Evolutionary conservation across 37 sponge, comb jelly and placozoan genomes (phyloP), one percentile per base, ranked within the genome.

Genomic region (Bolinopsis microptera): DNA sequence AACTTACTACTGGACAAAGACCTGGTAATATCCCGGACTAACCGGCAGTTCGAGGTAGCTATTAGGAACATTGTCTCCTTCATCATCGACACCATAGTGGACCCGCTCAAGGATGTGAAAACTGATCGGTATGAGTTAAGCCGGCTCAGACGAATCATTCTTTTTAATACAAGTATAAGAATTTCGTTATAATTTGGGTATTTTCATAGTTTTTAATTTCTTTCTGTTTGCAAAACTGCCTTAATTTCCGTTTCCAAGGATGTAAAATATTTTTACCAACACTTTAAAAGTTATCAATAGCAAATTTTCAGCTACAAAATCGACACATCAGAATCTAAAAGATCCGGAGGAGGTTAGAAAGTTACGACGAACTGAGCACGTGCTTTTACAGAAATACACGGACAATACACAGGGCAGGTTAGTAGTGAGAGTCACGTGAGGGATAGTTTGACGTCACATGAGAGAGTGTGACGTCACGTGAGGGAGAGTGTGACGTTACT

Each of bases 1-100:
- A 80, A 80, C 37, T 37, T 80, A 3, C 35, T 80, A 35, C 38
- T 80, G 1, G 82, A 80, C 82, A 80, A 80, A 35, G 82, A 80
- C 82, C 37, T 80, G 2, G 82, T 80, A 22, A 80, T 80, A 80
- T 80, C 82, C 38, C 35, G 82, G 16, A 80, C 82, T 0, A 35
- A 31, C 5, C 35, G 82, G 33, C 82, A 80, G 38, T 80, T 36
- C 22, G 82, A 80, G 9, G 30, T 34, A 1, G 82, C 82, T 23
- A 80, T 80, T 30, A 2, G 82, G 22, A 80, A 31, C 38, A 80
- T 80, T 80, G 82, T 80, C 1, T 80, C 37, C 22, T 80, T 80
- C 22, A 80, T 80, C 3, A 80, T 80, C 23, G 82, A 80, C 37
- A 80, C 82, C 3, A 80, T 80, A 34, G 82, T 80, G 3, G 38